A percentile compares a stretch with the other conserved stretches of the same genome.
phyloP scores from a whole-genome alignment of 2,888 invertebrate genomes.

The Drosophila quasianomalipes region DNA sequence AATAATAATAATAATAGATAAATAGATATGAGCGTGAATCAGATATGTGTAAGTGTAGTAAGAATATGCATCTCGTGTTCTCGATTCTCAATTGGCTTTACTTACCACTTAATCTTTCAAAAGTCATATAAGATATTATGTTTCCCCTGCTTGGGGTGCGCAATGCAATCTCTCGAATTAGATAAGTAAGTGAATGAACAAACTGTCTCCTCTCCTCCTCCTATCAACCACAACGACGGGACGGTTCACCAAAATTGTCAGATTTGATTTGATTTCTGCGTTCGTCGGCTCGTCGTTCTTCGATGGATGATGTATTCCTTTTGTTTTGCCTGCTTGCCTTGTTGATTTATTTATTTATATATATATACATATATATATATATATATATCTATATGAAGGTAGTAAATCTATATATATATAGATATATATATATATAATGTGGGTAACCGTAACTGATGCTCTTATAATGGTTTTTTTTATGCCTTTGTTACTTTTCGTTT shows the following conservation, averaged over 20 bases:
- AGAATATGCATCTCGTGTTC: conserved; percentile 1
- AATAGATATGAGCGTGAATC: not conserved
- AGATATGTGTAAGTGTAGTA: not conserved
- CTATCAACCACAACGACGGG: conserved; percentile 3
- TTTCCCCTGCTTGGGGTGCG: conserved; percentile 85
- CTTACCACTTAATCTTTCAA: conserved; percentile 96
- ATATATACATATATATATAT: not conserved
- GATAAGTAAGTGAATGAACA: conserved; percentile 51
- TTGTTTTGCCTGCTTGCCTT: conserved; percentile 24
- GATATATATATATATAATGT: conserved; percentile 3
- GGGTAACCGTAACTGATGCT: conserved; percentile 29
- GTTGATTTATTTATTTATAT: conserved; percentile 11
- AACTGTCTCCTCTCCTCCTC: conserved; percentile 35
- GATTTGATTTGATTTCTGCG: conserved; percentile 1
- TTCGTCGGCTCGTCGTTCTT: conserved; percentile 4
- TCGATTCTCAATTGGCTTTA: conserved; percentile 58
- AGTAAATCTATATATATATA: not conserved
- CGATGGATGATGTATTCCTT: conserved; percentile 14
- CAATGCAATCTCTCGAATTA: conserved; percentile 82
- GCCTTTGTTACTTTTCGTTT: conserved; percentile 12
- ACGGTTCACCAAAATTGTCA: conserved; percentile 33
- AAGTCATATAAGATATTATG: conserved; percentile 95
- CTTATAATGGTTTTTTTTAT: conserved; percentile 6
- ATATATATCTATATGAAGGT: conserved; percentile 1
- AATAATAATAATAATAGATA: not conserved